These are phyloP conservation scores for Chionomys nivalis DNA, from an alignment of 2,113 vertebrate species.

Conservation along the genomic window DNA sequence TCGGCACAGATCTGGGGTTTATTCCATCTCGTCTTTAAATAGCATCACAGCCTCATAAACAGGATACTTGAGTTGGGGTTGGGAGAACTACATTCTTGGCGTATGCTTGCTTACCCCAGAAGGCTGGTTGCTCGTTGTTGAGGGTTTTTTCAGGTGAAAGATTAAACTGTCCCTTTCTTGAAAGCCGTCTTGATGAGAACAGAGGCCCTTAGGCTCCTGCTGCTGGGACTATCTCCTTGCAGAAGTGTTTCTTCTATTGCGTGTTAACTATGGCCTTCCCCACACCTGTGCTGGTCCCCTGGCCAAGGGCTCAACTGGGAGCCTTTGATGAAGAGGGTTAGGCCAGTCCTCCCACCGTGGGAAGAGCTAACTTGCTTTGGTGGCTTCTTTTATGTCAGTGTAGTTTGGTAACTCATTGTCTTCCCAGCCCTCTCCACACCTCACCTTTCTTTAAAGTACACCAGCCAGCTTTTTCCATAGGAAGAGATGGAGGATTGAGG, in stretches of 20 bases:
- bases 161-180: neutral
- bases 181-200: neutral
- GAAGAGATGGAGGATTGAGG: neutral
- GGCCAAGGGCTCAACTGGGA: neutral
- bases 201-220: slow-evolving; percentile 30
- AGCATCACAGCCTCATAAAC: neutral
- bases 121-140: neutral
- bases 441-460: neutral
- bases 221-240: neutral
- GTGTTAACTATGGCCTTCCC: accelerated
- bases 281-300: neutral
- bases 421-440: accelerated
- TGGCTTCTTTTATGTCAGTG: neutral
- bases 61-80: neutral
- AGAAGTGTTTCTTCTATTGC: neutral
- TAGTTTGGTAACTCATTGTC: neutral
- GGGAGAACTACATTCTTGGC: neutral
- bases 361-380: neutral
- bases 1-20: neutral
- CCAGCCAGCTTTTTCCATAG: neutral
- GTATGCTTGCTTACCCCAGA: slow-evolving; percentile 25
- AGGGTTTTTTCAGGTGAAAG: neutral
- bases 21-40: neutral
- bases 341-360: neutral
- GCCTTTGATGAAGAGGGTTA: neutral